Evolutionary conservation across 2,888 invertebrate genomes (phyloP), one percentile per base, ranked within the genome.

Genomic region (Hymenopus coronatus): DNA sequence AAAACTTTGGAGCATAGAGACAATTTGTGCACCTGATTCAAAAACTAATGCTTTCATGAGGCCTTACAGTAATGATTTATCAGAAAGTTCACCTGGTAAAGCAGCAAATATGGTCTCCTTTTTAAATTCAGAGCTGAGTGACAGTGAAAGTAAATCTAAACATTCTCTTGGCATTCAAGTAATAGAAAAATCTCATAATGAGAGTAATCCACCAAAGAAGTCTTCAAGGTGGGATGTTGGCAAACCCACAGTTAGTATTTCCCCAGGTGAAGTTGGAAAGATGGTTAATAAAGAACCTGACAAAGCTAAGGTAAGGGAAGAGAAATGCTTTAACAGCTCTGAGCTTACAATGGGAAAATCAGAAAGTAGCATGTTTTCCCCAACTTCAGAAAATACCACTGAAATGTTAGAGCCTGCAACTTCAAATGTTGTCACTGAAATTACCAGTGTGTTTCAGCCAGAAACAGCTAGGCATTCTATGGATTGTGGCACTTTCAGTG

Each of bases 171-270:
- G 93, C 4, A 92, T 93, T 84, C 93, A 93, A 88, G 91, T 93
- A 3, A 92, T 93, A 88, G 89, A 92, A 3, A 92, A 92, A 90
- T 88, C 90, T 0, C 89, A 82, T 30, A 83, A 54, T 54, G 46
- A 40, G 28, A 28, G 89, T 83, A 90, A 91, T 28, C 87, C 91
- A 1, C 87, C 91, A 20, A 93, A 93, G 88, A 93, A 93, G 90
- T 91, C 92, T 89, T 94, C 94, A 2, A 92, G 94, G 88, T 94
- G 94, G 94, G 94, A 94, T 89, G 93, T 94, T 0, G 93, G 93
- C 20, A 93, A 92, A 89, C 93, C 93, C 2, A 28, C n/a, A 70
- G 20, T 82, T 30, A 30, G 82, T 25, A 8, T 28, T 30, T 28
- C 88, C 9, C 28, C 33, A 88, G 70, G n/a, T 46, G 25, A 88